Evolutionary conservation across 2,797 vertebrate species (phyloP), one percentile per base, ranked within the genome.

Genomic region (Arrhamphus sclerolepis): DNA sequence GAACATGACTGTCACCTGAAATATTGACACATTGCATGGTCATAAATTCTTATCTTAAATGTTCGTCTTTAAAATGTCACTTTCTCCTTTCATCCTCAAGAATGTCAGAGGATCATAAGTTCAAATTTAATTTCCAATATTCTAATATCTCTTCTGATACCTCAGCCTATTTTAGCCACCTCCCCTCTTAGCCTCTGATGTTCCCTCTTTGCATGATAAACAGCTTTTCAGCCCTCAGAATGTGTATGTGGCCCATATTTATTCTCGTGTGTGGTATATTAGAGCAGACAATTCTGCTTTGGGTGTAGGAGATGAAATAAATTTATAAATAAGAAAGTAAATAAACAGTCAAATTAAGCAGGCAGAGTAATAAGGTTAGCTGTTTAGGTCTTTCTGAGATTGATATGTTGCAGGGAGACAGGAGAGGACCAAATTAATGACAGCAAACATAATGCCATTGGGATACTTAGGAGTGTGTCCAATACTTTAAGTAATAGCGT

Each of bases 401-500:
- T 81, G 82, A 86, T 87, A 85, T 90, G n/a, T 86, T 88, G 80
- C 80, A 75, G 81, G 72, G 14, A 63, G 77, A 70, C 74, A 76
- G 82, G 78, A 81, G 73, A 72, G 83, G 84, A 79, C 72, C 67
- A 91, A 92, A 82, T 94, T 92, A 93, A 93, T 92, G 88, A 89
- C 85, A 85, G 83, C 82, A 89, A 82, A 89, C 88, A 89, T 89
- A 91, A 92, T 89, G 79, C 90, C 87, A 90, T 89, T 85, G 84
- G 83, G 77, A 86, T 88, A 91, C 88, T 92, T 88, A 64, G 75
- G 84, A 91, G 89, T 92, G 92, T 93, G 90, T 92, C 92, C 93
- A 93, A 93, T 92, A 92, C 92, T 93, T 91, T 91, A 91, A 91
- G 90, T 89, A 91, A 92, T 85, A 89, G 85, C 89, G 86, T 92